Conservation (phyloP, 2,113 vertebrate genomes). For the Tiliqua scincoides region DNA sequence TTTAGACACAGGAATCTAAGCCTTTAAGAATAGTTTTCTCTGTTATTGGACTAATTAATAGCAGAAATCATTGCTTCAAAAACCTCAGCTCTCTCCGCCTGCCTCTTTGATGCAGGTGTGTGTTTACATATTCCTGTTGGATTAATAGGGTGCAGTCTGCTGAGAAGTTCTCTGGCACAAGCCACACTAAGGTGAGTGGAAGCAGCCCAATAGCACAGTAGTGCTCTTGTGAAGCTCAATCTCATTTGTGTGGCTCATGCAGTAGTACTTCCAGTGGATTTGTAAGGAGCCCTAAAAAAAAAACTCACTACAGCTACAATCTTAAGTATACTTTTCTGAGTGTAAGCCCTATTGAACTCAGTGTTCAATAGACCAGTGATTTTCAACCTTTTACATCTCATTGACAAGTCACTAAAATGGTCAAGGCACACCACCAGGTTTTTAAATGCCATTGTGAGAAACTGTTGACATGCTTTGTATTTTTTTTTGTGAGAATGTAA, state of each 20-base stretch:
- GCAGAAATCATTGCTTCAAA: neutral
- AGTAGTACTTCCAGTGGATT: neutral
- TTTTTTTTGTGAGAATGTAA: neutral
- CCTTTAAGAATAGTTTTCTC: neutral
- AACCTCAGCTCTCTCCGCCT: neutral
- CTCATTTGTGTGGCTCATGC: neutral
- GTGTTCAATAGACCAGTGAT: too few species aligned
- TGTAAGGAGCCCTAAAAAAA: neutral
- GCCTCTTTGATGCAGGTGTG: neutral
- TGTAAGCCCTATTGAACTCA: too few species aligned
- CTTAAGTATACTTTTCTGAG: too few species aligned
- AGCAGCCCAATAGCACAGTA: neutral
- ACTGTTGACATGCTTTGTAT: too few species aligned
- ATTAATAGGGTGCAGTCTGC: neutral
- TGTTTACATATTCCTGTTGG: neutral
- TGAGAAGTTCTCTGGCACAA: neutral
- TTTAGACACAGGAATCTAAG: neutral
- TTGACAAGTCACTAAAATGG: too few species aligned
- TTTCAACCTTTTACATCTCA: too few species aligned
- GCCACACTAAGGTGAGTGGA: neutral
- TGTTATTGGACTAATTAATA: neutral
- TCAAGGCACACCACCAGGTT: too few species aligned
- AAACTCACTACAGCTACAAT: too few species aligned
- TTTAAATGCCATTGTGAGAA: too few species aligned
- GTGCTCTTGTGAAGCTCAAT: neutral